Conservation (phyloP, 2,888 invertebrate species). For the Thera obeliscata region DNA sequence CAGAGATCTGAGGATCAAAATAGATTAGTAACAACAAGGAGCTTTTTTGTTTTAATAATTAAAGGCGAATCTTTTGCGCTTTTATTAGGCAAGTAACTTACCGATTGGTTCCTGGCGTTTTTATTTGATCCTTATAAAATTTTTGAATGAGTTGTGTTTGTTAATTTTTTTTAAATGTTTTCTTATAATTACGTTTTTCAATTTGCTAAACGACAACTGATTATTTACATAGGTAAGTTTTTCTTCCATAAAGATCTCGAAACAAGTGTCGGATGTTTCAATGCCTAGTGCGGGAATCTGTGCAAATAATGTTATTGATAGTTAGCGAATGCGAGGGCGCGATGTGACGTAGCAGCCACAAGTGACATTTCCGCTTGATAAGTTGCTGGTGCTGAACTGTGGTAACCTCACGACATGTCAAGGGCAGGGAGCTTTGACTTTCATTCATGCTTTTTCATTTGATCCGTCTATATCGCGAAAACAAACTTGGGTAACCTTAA, state of each 20-base stretch:
- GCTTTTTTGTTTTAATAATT: no score
- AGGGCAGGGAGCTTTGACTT: conserved; percentile 23
- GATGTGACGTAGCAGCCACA: conserved; percentile 59
- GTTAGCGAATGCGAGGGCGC: conserved; percentile 57
- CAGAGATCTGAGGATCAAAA: neutral
- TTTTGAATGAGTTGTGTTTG: no score
- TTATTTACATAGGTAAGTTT: neutral
- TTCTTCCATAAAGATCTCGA: neutral
- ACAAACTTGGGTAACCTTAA: neutral
- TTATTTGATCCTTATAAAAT: no score
- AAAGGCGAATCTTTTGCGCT: no score
- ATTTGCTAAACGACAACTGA: neutral
- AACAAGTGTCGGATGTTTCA: conserved; percentile 14
- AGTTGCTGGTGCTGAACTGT: conserved; percentile 42
- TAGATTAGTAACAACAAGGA: no score
- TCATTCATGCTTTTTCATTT: conserved; percentile 27
- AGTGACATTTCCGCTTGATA: conserved; percentile 79
- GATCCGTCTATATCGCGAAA: neutral
- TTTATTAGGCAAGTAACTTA: no score
- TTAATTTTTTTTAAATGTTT: no score
- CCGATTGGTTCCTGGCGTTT: no score
- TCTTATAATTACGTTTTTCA: no score
- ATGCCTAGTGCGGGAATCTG: conserved; percentile 14
- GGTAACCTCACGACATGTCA: conserved; percentile 33
- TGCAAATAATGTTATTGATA: conserved; percentile 50